A percentile compares a stretch with the other conserved stretches of the same genome.
Evolutionary conservation across 2,888 invertebrate genomes (phyloP).

Genomic region (Branchellion lobata): DNA sequence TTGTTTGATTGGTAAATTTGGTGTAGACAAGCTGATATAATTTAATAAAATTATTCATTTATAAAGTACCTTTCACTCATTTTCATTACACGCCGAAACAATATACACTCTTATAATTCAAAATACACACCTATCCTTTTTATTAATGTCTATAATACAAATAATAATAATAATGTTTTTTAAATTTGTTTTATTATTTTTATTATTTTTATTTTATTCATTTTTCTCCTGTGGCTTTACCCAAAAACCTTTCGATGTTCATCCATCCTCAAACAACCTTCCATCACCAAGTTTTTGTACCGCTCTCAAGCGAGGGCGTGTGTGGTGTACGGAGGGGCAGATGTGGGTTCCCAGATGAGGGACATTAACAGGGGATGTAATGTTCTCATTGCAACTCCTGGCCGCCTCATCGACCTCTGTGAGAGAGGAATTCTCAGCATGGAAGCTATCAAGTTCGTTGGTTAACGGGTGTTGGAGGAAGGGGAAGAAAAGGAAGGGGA

Average conservation of each 20-base stretch:
- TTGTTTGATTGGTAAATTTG: slow-evolving; percentile 2
- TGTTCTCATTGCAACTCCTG: slow-evolving; percentile 95
- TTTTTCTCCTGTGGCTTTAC: too few relatives aligned
- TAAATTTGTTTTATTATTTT: too few relatives aligned
- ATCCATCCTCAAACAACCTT: background rate
- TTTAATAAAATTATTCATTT: too few relatives aligned
- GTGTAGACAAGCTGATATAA: too few relatives aligned
- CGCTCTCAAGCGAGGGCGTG: slow-evolving; percentile 93
- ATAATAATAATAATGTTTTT: too few relatives aligned
- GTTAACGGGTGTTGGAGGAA: background rate
- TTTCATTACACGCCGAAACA: too few relatives aligned
- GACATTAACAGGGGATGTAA: slow-evolving; percentile 91
- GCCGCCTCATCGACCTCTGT: slow-evolving; percentile 93
- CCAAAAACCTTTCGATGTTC: background rate
- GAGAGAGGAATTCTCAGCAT: slow-evolving; percentile 90
- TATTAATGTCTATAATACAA: too few relatives aligned
- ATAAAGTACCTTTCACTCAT: too few relatives aligned
- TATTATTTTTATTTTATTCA: too few relatives aligned
- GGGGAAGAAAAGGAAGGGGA: too few relatives aligned
- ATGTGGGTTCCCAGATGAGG: slow-evolving; percentile 84
- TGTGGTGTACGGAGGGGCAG: slow-evolving; percentile 94
- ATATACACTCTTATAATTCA: too few relatives aligned
- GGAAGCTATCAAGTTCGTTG: slow-evolving; percentile 67
- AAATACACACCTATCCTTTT: too few relatives aligned
- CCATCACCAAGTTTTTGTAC: slow-evolving; percentile 74